A percentile compares a stretch with the other conserved stretches of the same genome.
Conservation (phyloP, 2,888 invertebrate species). For the Eucriotettix oculatus region DNA sequence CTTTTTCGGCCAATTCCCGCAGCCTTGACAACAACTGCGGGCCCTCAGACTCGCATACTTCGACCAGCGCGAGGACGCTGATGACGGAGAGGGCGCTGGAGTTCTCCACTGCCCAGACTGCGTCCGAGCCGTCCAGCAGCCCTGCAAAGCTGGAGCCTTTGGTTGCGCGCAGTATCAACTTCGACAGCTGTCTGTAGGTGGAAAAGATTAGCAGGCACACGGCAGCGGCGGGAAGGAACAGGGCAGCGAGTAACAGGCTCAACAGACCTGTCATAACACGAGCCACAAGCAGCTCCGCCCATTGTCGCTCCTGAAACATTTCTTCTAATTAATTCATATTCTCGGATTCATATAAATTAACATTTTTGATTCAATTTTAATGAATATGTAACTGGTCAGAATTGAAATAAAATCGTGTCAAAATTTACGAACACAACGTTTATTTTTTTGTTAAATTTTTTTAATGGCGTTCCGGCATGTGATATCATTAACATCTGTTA, state of each 20-base stretch:
- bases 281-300: background rate
- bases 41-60: background rate
- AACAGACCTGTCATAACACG: background rate
- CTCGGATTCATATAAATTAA: no score
- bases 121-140: background rate
- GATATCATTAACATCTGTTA: no score
- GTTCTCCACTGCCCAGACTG: background rate
- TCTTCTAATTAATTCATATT: no score
- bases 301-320: background rate
- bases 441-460: no score
- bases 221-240: background rate
- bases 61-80: background rate
- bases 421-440: no score
- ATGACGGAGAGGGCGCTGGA: background rate
- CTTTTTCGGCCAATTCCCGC: background rate
- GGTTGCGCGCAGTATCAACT: background rate
- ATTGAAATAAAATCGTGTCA: no score
- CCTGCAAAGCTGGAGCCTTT: background rate
- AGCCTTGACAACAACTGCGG: background rate
- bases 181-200: background rate
- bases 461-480: no score
- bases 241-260: background rate
- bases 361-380: no score
- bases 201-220: background rate
- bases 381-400: no score